Base-by-base conservation (phyloP, 1,140 invertebrate species). In the Leptopilina boulardi region DNA sequence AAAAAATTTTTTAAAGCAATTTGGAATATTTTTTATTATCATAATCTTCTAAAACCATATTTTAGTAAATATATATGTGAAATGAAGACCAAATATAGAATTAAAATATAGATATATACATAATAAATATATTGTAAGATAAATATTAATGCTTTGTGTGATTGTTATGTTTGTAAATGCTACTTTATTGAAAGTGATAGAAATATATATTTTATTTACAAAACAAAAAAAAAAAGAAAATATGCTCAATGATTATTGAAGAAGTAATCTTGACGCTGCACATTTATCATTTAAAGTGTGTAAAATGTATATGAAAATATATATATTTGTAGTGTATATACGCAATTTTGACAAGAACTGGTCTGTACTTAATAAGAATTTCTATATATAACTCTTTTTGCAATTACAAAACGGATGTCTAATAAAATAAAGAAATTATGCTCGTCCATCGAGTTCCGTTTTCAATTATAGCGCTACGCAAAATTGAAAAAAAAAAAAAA, bases 211-310 rank as follows among this genome's bases (percentile, higher is more conserved):
- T 66, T 66, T 51, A 18, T n/a, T n/a, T 51, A 51, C 21, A n/a
- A n/a, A n/a, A n/a, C n/a, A n/a, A n/a, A n/a, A n/a, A n/a, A n/a
- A n/a, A n/a, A n/a, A n/a, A 26, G 5, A 66, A 26, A 30, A n/a
- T n/a, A n/a, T 59, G 8, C 21, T 59, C 56, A 23, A 30, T 3
- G 21, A 66, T 66, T 10, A 66, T 30, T 66, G 11, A 4, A 30
- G 21, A 30, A 66, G 18, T 34, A 54, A 71, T 59, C 77, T 77
- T 71, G 59, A 76, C 77, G 70, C 71, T 78, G 73, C n/a, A 76
- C 42, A 44, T 9, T 44, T 74, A 72, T 70, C 26, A 38, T 26
- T 30, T 23, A 15, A 13, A 66, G 23, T 66, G 59, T 66, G 56
- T 66, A 26, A 30, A 66, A n/a, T 66, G 23, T 30, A 30, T 26